Conservation (phyloP, 2,797 vertebrate species). For the Acestrorhynchus altus region DNA sequence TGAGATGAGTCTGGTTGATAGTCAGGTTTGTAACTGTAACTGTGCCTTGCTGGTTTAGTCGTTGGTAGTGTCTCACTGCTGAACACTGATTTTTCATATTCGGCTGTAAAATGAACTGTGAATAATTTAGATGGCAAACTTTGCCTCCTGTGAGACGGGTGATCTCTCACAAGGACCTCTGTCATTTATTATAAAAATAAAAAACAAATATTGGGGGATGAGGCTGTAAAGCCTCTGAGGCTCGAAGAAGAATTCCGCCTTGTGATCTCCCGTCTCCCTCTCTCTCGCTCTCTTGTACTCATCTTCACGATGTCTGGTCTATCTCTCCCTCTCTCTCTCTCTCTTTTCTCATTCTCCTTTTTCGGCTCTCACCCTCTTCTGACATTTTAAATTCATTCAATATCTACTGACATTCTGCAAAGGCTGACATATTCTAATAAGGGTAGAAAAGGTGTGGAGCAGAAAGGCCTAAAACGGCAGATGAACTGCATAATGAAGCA, state of each 20-base stretch:
- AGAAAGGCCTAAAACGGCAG: conserved; percentile 6
- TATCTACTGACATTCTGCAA: conserved; percentile 75
- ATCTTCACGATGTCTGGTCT: conserved; percentile 1
- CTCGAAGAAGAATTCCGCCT: neutral
- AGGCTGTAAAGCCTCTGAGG: neutral
- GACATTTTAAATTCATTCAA: conserved; percentile 76
- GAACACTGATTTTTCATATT: neutral
- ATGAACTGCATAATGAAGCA: conserved; percentile 65
- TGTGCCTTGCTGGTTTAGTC: neutral
- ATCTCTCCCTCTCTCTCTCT: conserved; percentile 2
- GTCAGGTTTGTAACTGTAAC: neutral
- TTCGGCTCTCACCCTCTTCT: conserved; percentile 60
- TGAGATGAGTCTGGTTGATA: too few species aligned
- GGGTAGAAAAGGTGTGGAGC: neutral
- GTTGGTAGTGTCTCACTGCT: neutral
- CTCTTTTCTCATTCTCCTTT: conserved; percentile 49
- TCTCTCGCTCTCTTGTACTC: conserved; percentile 13
- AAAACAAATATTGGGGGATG: conserved; percentile 47
- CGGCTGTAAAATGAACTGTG: neutral
- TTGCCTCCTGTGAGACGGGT: neutral
- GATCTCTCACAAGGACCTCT: neutral
- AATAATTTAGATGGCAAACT: neutral
- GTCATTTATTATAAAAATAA: conserved; percentile 44
- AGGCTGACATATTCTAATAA: conserved; percentile 63
- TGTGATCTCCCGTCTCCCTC: neutral